Evolutionary conservation across 2,797 vertebrate genomes (phyloP).

Genomic region (Cetoscarus ocellatus): DNA sequence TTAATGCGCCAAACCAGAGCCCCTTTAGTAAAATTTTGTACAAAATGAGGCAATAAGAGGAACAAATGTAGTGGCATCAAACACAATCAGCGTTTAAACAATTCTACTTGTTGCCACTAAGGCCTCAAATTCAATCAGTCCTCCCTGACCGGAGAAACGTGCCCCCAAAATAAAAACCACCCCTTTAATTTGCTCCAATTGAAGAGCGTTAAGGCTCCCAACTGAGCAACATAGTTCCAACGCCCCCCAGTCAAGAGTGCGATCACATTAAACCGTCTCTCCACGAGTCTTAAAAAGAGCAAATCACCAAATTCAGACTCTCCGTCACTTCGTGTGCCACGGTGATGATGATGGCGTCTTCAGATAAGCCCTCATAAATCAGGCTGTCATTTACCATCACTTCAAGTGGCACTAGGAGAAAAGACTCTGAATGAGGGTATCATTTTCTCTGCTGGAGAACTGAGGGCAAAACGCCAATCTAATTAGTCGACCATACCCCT

Average conservation of each 20-base stretch:
- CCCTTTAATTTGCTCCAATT: conserved; percentile 11
- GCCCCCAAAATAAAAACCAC: conserved; percentile 7
- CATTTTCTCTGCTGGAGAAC: conserved; percentile 62
- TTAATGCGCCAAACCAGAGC: too few species aligned
- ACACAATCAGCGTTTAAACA: too few species aligned
- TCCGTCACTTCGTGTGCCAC: conserved; percentile 8
- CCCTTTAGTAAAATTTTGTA: too few species aligned
- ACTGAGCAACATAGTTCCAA: not conserved
- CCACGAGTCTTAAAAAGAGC: not conserved
- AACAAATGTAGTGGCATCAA: too few species aligned
- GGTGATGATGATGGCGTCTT: conserved; percentile 40
- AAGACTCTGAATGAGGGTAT: conserved; percentile 36
- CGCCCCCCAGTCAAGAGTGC: conserved; percentile 4
- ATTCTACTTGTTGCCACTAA: too few species aligned
- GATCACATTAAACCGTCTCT: not conserved
- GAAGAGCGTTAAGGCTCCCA: not conserved
- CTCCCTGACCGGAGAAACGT: not conserved
- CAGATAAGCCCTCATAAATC: conserved; percentile 55
- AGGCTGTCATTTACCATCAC: conserved; percentile 60
- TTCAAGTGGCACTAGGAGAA: conserved; percentile 47
- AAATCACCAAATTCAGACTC: conserved; percentile 11
- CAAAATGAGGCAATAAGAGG: too few species aligned
- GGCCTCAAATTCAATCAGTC: too few species aligned
- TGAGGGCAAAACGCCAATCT: conserved; percentile 66
- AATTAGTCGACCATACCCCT: conserved; percentile 74